phyloP scores from a whole-genome alignment of 2,888 invertebrate species.

The Tetranychus truncatus region DNA sequence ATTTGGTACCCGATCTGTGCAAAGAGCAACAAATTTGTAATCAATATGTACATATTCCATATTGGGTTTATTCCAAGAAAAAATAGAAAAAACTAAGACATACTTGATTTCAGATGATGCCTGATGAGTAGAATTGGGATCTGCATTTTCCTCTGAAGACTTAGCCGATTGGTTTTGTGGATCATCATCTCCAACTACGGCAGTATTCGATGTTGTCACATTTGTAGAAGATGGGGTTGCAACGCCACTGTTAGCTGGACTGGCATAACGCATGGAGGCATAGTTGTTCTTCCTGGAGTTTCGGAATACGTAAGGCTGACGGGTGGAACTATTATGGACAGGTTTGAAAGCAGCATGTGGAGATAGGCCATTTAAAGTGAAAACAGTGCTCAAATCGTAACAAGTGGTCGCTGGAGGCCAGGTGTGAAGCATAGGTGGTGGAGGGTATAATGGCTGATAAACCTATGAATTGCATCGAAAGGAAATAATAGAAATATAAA shows the following conservation, averaged over 20 bases:
- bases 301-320: slow-evolving; percentile 4
- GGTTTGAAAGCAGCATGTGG: slow-evolving; percentile 46
- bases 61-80: background rate
- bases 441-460: slow-evolving; percentile 28
- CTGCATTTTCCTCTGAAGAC: background rate
- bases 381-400: slow-evolving; percentile 35
- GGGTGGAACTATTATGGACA: slow-evolving; percentile 31
- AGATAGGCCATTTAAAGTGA: slow-evolving; percentile 51
- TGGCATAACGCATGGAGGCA: background rate
- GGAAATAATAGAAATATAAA: background rate
- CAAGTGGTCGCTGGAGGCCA: slow-evolving; percentile 26
- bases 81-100: background rate
- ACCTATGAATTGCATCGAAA: slow-evolving; percentile 22
- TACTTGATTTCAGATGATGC: background rate
- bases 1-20: background rate
- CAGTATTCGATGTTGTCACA: background rate
- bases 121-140: background rate
- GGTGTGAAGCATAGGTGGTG: slow-evolving; percentile 28
- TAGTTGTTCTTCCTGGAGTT: slow-evolving; percentile 1
- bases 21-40: background rate
- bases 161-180: background rate
- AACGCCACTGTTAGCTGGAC: background rate
- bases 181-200: background rate
- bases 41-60: background rate
- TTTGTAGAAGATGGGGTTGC: background rate